A percentile compares a stretch with the other conserved stretches of the same genome.
These are phyloP conservation scores for Penelope pileata DNA, from an alignment of 2,113 vertebrate species.

Conservation along the genomic window DNA sequence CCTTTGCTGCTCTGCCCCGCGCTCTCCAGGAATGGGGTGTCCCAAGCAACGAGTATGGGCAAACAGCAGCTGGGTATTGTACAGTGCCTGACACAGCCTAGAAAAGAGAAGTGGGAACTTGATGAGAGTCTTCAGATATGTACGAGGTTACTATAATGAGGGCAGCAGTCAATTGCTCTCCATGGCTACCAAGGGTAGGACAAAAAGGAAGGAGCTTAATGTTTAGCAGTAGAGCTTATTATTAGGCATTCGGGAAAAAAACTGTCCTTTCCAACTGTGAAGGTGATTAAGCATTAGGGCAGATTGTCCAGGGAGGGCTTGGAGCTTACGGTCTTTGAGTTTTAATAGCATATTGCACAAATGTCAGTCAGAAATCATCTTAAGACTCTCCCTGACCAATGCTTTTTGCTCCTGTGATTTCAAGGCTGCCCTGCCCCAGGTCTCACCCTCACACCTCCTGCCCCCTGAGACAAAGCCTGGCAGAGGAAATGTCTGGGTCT, in stretches of 20 bases:
- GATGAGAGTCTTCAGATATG: not conserved
- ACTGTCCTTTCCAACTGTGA: not conserved
- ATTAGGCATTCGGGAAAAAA: not conserved
- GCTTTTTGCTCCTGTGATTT: not conserved
- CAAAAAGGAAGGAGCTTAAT: not conserved
- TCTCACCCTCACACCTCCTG: not conserved
- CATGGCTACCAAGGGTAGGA: not conserved
- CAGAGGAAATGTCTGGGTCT: not conserved
- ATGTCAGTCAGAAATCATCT: not conserved
- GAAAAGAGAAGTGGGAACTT: not conserved
- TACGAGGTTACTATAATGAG: not conserved
- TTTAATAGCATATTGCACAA: not conserved
- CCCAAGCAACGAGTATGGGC: not conserved
- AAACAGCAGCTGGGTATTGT: not conserved
- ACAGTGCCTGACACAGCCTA: not conserved
- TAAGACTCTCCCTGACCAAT: not conserved
- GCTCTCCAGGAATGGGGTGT: not conserved
- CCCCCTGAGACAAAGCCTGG: not conserved
- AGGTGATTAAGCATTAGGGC: not conserved
- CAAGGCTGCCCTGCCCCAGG: not conserved
- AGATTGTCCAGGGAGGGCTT: not conserved
- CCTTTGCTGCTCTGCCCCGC: accelerated
- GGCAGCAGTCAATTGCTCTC: not conserved
- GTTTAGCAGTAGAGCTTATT: not conserved
- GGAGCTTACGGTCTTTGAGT: not conserved